phyloP scores from a whole-genome alignment of 2,113 vertebrate species.

The Vicugna pacos region DNA sequence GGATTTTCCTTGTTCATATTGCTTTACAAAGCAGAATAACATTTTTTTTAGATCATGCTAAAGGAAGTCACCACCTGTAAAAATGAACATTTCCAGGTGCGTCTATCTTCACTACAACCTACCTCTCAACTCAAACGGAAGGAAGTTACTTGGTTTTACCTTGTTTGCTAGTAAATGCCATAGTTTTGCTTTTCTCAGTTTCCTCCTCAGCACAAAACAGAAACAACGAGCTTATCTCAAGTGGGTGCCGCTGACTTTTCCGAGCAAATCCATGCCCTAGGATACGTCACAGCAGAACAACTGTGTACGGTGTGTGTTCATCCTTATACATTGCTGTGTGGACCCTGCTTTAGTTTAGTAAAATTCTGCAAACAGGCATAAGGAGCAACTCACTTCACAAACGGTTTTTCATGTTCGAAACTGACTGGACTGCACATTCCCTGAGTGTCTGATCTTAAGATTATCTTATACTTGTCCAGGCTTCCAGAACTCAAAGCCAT shows the following conservation, averaged over 20 bases:
- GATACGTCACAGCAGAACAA: neutral
- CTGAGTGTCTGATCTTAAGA: neutral
- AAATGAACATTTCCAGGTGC: neutral
- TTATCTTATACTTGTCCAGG: neutral
- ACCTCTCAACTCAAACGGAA: neutral
- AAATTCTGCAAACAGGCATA: neutral
- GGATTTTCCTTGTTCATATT: neutral
- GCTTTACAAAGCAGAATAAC: neutral
- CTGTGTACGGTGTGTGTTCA: accelerated
- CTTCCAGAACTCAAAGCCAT: neutral
- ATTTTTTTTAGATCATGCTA: constrained; percentile 20
- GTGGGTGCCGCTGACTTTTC: too few relatives aligned
- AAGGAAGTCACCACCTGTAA: neutral
- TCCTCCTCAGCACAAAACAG: neutral
- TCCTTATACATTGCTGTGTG: accelerated
- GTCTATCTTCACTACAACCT: neutral
- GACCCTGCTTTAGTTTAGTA: neutral
- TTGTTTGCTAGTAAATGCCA: neutral
- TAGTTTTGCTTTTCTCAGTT: neutral
- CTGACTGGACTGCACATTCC: neutral
- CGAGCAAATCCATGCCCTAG: neutral
- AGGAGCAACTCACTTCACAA: neutral
- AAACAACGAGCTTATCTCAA: neutral
- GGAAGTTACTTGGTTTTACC: neutral
- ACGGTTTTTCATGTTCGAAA: accelerated